Conservation (phyloP, 2,797 vertebrate species). For the Sandelia bainsii region DNA sequence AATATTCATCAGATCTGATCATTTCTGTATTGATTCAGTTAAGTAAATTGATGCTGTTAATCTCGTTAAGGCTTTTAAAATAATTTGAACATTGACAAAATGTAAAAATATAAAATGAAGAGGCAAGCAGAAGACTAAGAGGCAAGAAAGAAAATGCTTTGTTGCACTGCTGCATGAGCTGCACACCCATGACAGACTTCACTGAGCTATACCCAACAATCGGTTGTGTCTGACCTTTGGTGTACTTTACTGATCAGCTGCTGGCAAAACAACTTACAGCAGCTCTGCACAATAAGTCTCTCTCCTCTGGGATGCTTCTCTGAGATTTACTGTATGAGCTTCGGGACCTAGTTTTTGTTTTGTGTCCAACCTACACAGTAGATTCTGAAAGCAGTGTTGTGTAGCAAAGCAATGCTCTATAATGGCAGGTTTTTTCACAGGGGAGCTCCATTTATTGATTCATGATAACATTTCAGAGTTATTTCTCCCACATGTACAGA, state of each 20-base stretch:
- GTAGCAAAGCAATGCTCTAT: constrained; percentile 46
- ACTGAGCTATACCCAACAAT: constrained; percentile 45
- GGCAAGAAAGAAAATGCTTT: neutral
- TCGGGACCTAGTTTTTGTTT: constrained; percentile 49
- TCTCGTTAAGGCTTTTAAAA: neutral
- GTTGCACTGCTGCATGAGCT: constrained; percentile 8
- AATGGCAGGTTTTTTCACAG: constrained; percentile 39
- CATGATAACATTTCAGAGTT: constrained; percentile 47
- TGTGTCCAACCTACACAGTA: constrained; percentile 61
- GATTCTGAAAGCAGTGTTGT: constrained; percentile 49
- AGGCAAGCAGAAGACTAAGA: neutral
- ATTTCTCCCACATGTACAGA: constrained; percentile 18
- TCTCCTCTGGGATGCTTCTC: constrained; percentile 62
- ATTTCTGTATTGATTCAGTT: too few relatives aligned
- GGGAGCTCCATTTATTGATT: constrained; percentile 53
- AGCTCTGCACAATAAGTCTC: constrained; percentile 64
- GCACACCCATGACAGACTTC: constrained; percentile 48
- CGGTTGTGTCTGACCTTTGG: constrained; percentile 60
- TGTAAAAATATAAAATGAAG: neutral
- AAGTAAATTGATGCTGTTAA: neutral
- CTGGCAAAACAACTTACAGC: constrained; percentile 71
- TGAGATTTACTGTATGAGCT: constrained; percentile 63
- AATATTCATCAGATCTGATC: neutral
- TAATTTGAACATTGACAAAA: neutral
- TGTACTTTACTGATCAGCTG: constrained; percentile 69